phyloP scores from a whole-genome alignment of 2,888 invertebrate species.

The Nomada hirtipes region DNA sequence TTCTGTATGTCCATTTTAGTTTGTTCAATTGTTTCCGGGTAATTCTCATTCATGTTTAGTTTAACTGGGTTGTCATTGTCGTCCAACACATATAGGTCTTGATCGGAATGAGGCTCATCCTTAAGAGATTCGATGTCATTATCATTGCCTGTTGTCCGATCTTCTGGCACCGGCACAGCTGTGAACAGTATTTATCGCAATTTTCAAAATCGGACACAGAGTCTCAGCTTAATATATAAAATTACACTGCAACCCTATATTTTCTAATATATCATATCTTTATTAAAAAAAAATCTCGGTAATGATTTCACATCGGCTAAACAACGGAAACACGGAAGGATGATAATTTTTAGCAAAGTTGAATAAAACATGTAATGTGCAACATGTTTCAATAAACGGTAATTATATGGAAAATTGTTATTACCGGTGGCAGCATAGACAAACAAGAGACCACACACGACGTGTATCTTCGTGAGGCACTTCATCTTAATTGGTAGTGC shows the following conservation, averaged over 20 bases:
- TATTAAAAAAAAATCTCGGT: not conserved
- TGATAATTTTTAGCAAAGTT: not conserved
- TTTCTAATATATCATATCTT: no score
- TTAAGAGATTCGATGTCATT: no score
- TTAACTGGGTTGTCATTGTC: constrained; percentile 42
- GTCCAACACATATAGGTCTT: constrained; percentile 33
- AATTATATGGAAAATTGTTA: constrained; percentile 8
- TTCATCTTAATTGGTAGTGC: constrained; percentile 45
- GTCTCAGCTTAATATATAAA: not conserved
- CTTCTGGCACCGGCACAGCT: not conserved
- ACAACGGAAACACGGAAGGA: not conserved
- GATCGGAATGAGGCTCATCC: not conserved
- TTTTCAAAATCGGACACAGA: not conserved
- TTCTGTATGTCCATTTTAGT: constrained; percentile 26
- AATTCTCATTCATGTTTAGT: not conserved
- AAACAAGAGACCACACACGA: constrained; percentile 65
- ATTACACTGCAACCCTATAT: no score
- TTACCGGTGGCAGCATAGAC: constrained; percentile 67
- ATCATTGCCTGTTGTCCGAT: no score
- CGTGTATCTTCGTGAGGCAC: constrained; percentile 68
- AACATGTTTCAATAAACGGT: not conserved
- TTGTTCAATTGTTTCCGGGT: constrained; percentile 21
- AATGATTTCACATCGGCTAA: not conserved
- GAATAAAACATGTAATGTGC: not conserved
- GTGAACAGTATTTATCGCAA: not conserved